These are phyloP conservation scores for Melanostigma gelatinosum DNA, from an alignment of 2,113 vertebrate species.

Conservation along the genomic window DNA sequence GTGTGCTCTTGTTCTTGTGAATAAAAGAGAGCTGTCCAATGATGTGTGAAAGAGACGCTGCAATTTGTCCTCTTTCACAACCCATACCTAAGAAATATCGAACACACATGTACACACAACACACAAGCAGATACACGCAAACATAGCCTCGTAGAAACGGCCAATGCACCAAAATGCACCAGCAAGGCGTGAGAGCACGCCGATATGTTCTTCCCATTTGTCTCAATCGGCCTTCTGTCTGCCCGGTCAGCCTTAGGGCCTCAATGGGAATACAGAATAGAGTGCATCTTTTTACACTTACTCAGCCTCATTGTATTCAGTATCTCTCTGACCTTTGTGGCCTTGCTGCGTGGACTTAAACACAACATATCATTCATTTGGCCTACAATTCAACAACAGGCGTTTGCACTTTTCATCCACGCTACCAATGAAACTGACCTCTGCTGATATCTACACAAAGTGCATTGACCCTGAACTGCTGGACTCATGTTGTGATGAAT, in stretches of 20 bases:
- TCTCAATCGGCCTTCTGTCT: constrained; percentile 75
- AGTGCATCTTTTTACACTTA: constrained; percentile 76
- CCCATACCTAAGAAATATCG: constrained; percentile 47
- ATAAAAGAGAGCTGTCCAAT: constrained; percentile 64
- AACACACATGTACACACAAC: constrained; percentile 22
- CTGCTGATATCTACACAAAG: constrained; percentile 10
- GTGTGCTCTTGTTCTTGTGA: constrained; percentile 48
- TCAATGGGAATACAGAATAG: constrained; percentile 73
- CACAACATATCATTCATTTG: constrained; percentile 44
- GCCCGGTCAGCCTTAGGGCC: constrained; percentile 70
- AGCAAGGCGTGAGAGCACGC: constrained; percentile 60
- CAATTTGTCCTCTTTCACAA: constrained; percentile 63
- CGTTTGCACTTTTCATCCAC: constrained; percentile 34
- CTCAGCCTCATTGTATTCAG: constrained; percentile 63
- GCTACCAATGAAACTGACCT: constrained; percentile 24
- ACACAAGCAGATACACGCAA: constrained; percentile 27
- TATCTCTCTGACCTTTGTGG: constrained; percentile 62
- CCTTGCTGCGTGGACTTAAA: constrained; percentile 58
- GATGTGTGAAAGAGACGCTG: constrained; percentile 73
- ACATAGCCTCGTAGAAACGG: constrained; percentile 41
- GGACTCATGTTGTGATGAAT: constrained; percentile 16
- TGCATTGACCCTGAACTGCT: background rate
- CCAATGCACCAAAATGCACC: constrained; percentile 58
- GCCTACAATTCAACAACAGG: constrained; percentile 20
- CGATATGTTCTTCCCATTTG: constrained; percentile 73